A percentile compares a stretch with the other conserved stretches of the same genome.
Evolutionary conservation across 2,113 vertebrate species (phyloP).

Genomic region (Platanista minor): DNA sequence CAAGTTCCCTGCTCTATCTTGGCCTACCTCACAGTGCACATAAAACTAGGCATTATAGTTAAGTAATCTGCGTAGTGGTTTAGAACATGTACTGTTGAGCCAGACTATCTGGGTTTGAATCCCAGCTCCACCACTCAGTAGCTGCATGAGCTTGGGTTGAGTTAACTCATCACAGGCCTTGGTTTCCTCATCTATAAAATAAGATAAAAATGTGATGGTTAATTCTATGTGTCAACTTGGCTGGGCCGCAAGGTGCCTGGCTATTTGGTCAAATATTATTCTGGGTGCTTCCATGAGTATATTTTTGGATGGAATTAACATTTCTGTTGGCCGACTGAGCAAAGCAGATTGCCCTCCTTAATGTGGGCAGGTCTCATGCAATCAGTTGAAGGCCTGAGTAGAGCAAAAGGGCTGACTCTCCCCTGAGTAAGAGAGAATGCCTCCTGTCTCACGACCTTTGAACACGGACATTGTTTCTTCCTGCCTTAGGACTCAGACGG

Average conservation of each 20-base stretch:
- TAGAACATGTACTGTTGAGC: background rate
- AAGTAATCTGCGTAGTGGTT: too few relatives aligned
- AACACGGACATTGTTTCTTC: background rate
- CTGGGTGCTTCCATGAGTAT: background rate
- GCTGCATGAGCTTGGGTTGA: background rate
- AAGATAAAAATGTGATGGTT: background rate
- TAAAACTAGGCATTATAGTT: fast-evolving
- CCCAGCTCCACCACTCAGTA: too few relatives aligned
- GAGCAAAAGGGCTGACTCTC: background rate
- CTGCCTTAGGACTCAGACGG: background rate
- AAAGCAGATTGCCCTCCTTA: background rate
- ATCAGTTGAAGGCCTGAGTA: background rate
- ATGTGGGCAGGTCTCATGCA: too few relatives aligned
- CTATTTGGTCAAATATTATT: background rate
- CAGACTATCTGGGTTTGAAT: background rate
- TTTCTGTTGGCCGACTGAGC: background rate
- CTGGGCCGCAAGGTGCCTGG: background rate
- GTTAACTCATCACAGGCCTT: background rate
- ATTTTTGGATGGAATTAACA: background rate
- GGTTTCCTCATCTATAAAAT: background rate
- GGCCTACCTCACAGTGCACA: background rate
- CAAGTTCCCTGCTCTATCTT: background rate
- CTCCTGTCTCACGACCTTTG: background rate
- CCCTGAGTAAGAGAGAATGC: background rate
- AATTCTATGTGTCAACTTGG: background rate